Percentiles rank a stretch among this genome's conserved stretches.
phyloP scores from a whole-genome alignment of 2,888 invertebrate species.

The Nezara viridula region DNA sequence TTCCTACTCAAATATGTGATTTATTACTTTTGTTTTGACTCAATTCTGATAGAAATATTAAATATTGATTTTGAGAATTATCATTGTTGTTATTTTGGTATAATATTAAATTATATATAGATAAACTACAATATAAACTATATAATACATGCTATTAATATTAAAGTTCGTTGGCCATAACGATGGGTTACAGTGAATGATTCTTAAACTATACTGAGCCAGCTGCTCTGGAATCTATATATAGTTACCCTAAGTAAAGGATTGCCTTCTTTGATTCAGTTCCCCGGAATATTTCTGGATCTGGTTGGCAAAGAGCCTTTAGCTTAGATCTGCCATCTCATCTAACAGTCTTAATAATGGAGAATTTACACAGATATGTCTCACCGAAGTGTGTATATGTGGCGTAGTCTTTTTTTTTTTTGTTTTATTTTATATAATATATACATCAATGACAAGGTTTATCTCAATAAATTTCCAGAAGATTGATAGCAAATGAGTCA shows the following conservation, averaged over 20 bases:
- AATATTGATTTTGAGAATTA: neutral
- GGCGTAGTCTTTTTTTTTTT: neutral
- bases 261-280: slow-evolving; percentile 37
- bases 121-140: too few species aligned
- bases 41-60: neutral
- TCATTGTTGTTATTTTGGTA: neutral
- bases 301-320: slow-evolving; percentile 16
- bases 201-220: neutral
- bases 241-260: neutral
- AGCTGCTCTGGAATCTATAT: neutral
- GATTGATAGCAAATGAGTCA: neutral
- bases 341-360: slow-evolving; percentile 15
- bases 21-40: neutral
- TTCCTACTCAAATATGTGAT: neutral
- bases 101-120: neutral
- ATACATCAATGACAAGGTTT: neutral
- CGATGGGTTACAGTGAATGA: neutral
- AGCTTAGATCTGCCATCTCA: slow-evolving; percentile 12
- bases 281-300: slow-evolving; percentile 26
- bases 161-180: neutral
- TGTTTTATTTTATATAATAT: neutral
- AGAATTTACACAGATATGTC: neutral
- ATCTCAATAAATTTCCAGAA: neutral
- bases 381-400: neutral
- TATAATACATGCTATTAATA: too few species aligned